A percentile compares a stretch with the other conserved stretches of the same genome.
phyloP scores from a whole-genome alignment of 2,797 vertebrate species.

The Rhabdophis nuchalis region DNA sequence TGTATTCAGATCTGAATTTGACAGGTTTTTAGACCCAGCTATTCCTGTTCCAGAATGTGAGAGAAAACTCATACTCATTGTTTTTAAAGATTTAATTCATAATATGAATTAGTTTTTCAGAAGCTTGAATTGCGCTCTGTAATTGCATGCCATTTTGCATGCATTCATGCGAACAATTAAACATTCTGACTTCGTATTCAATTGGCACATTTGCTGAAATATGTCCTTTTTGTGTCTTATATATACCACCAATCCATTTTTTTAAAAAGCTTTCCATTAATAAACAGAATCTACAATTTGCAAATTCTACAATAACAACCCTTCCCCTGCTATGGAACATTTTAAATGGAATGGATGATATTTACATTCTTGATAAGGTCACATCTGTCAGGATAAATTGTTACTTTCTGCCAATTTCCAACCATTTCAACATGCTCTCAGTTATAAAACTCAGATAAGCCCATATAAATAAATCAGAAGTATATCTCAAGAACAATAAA shows the following conservation, averaged over 20 bases:
- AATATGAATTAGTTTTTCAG: slow-evolving; percentile 48
- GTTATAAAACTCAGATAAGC: slow-evolving; percentile 39
- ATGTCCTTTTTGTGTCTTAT: background rate
- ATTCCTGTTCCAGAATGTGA: slow-evolving; percentile 1
- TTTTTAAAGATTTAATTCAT: slow-evolving; percentile 32
- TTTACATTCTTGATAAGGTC: slow-evolving; percentile 56
- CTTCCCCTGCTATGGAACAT: slow-evolving; percentile 26
- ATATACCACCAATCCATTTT: slow-evolving; percentile 2
- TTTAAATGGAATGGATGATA: slow-evolving; percentile 53
- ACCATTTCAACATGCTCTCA: slow-evolving; percentile 31
- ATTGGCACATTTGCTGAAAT: slow-evolving; percentile 39
- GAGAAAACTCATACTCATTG: background rate
- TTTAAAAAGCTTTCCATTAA: slow-evolving; percentile 39
- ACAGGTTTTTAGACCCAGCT: slow-evolving; percentile 9
- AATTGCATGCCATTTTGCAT: slow-evolving; percentile 29
- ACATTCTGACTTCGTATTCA: slow-evolving; percentile 44
- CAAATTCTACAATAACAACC: slow-evolving; percentile 34
- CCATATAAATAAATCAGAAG: slow-evolving; percentile 11
- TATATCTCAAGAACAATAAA: slow-evolving; percentile 49
- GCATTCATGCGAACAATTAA: slow-evolving; percentile 47
- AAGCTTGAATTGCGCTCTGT: slow-evolving; percentile 41
- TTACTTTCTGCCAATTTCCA: slow-evolving; percentile 42
- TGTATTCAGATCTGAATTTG: background rate
- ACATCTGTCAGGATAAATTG: slow-evolving; percentile 49
- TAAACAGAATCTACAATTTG: slow-evolving; percentile 33